A percentile compares a stretch with the other conserved stretches of the same genome.
phyloP scores from a whole-genome alignment of 2,888 invertebrate genomes.

The Icerya purchasi region DNA sequence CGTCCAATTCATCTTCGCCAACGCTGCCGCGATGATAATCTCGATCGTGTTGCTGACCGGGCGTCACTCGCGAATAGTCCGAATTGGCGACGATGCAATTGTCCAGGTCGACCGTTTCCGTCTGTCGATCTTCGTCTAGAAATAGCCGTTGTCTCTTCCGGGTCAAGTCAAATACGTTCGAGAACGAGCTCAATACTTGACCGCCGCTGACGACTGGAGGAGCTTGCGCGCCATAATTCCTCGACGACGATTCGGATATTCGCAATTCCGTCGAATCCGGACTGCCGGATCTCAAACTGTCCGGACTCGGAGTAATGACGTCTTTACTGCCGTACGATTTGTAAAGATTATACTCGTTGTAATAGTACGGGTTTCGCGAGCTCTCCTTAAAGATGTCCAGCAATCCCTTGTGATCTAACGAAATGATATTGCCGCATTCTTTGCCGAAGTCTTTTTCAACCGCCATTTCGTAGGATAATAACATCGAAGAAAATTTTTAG shows the following conservation, averaged over 20 bases:
- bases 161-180: not conserved
- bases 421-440: not conserved
- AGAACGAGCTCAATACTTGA: not conserved
- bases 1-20: not conserved
- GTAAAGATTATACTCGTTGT: not conserved
- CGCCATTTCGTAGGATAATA: not conserved
- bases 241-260: not conserved
- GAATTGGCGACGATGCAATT: not conserved
- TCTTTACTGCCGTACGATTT: not conserved
- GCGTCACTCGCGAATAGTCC: not conserved
- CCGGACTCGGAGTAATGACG: not conserved
- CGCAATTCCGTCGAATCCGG: not conserved
- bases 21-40: not conserved
- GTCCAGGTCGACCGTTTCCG: too few species aligned
- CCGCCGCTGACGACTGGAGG: not conserved
- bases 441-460: not conserved
- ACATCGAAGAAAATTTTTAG: not conserved
- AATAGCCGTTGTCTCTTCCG: not conserved
- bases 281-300: not conserved
- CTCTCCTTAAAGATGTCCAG: not conserved
- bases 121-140: too few species aligned
- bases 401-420: not conserved
- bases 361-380: not conserved
- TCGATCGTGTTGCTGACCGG: not conserved
- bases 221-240: too few species aligned